Base-by-base conservation (phyloP, 2,888 invertebrate genomes). In the Trachelus troglodyta region DNA sequence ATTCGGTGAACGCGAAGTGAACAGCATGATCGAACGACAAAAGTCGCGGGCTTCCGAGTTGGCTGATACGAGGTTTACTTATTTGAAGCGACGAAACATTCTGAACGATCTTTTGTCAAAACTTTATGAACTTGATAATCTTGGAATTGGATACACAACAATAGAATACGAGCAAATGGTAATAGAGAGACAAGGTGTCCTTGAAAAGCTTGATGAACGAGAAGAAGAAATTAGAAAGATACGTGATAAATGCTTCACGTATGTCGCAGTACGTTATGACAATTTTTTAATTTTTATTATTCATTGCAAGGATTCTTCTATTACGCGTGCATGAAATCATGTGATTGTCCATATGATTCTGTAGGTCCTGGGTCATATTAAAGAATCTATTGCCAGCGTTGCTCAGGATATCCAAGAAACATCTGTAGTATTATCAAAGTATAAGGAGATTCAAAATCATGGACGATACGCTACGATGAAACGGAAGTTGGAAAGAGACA, bases 171-270 rank as follows among this genome's bases (percentile, higher is more conserved):
- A 85, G 40, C 76, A 80, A 75, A 75, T 87, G 74, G 6, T 73
- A 33, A 81, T 79, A 30, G 77, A 75, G 23, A 82, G 82, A 23
- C 69, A 77, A 11, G 75, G 78, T 23, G 75, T 77, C 23, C 74
- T 73, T 11, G 85, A 85, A 34, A 86, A 83, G 69, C 40, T 84
- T 30, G 84, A 85, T 34, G 83, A 86, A 35, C 83, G 83, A 34
- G 75, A 74, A 23, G 82, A 84, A 15, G 79, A 82, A 34, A 78
- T 84, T 34, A 40, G 33, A 11, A 84, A 79, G 71, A 69, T 84
- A 15, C 69, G 73, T 15, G 71, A 80, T 0, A 80, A 80, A n/a
- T 84, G 83, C 73, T 77, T 79, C 1, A 33, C 74, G 15, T 73
- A 34, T 33, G 80, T 82, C 34, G 76, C 77, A 11, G 86, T 86